Evolutionary conservation across 2,113 vertebrate species (phyloP).

Genomic region (Nycticebus coucang): DNA sequence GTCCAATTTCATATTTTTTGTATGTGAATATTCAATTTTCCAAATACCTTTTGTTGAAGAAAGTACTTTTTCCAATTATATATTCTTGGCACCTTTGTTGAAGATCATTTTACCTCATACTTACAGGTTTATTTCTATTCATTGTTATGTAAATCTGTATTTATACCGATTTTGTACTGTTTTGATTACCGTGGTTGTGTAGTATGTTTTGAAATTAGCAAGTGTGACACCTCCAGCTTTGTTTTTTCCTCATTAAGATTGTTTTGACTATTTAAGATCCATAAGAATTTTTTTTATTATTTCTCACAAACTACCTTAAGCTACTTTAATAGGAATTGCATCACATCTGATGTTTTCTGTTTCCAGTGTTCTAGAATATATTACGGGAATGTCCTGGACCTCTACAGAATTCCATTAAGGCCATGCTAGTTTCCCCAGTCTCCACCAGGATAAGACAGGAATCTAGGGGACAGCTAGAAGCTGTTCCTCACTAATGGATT

Average conservation of each 20-base stretch:
- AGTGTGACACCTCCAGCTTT: not conserved
- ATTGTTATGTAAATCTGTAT: not conserved
- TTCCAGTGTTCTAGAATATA: too few species aligned
- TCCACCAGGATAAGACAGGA: too few species aligned
- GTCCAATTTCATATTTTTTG: not conserved
- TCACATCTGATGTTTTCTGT: not conserved
- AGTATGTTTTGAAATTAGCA: not conserved
- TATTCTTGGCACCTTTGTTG: not conserved
- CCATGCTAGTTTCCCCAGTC: too few species aligned
- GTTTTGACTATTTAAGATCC: not conserved
- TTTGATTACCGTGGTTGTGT: not conserved
- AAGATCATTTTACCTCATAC: not conserved
- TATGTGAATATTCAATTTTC: not conserved
- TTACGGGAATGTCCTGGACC: too few species aligned
- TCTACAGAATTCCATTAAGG: too few species aligned
- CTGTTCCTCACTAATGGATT: too few species aligned
- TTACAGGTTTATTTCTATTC: not conserved
- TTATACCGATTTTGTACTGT: not conserved
- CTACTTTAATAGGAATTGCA: not conserved
- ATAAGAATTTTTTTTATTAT: not conserved
- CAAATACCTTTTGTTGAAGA: not conserved
- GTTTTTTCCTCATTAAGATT: not conserved
- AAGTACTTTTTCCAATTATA: not conserved
- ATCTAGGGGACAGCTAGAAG: too few species aligned
- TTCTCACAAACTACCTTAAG: not conserved